Percentiles rank a stretch among this genome's conserved stretches.
phyloP scores from a whole-genome alignment of 2,797 vertebrate genomes.

The Pipistrellus nathusii region DNA sequence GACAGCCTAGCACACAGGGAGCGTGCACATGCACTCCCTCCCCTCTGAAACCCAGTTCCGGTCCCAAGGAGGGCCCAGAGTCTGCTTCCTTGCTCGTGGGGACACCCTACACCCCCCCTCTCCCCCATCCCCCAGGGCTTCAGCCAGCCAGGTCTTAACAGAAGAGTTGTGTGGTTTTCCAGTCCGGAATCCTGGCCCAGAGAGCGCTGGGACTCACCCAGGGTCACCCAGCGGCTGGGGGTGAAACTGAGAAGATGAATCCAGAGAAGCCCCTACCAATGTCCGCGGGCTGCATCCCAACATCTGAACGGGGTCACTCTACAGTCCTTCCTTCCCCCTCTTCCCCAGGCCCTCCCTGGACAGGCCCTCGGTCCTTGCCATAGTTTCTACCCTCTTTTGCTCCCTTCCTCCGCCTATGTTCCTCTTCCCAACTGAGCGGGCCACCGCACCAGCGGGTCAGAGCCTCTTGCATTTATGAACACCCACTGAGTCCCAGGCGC shows the following conservation, averaged over 20 bases:
- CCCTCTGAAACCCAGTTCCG: slow-evolving; percentile 36
- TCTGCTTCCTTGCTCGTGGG: neutral
- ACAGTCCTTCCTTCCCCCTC: neutral
- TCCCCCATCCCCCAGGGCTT: neutral
- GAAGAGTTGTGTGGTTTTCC: neutral
- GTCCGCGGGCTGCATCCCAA: slow-evolving; percentile 1
- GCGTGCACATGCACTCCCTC: neutral
- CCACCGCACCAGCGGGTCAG: neutral
- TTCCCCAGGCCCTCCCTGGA: neutral
- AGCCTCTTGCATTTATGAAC: neutral
- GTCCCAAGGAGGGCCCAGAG: neutral
- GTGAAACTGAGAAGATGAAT: slow-evolving; percentile 4
- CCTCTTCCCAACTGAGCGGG: neutral
- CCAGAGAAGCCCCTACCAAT: neutral
- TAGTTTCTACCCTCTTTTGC: neutral
- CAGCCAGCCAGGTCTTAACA: neutral
- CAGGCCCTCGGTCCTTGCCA: no score
- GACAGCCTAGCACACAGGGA: neutral
- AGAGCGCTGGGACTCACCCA: neutral
- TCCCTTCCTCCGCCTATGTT: neutral
- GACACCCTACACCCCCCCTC: neutral
- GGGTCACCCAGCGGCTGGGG: neutral
- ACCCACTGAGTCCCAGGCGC: neutral
- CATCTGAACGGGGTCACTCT: neutral
- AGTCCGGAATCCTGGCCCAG: neutral